phyloP scores from a whole-genome alignment of 2,888 invertebrate species.

The Agrotis segetum region DNA sequence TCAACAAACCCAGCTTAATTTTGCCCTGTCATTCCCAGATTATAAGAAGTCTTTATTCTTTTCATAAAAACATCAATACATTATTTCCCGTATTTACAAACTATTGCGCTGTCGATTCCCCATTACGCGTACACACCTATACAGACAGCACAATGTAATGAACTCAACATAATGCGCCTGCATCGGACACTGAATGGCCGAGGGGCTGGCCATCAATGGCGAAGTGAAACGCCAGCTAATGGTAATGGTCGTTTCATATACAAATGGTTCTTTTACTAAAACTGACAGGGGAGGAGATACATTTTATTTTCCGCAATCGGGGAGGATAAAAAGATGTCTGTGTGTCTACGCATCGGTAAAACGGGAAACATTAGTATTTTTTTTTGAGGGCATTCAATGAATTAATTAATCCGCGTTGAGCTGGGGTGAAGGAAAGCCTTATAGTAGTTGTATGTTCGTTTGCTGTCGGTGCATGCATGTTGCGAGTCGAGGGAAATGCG shows the following conservation, averaged over 20 bases:
- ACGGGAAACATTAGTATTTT: constrained; percentile 59
- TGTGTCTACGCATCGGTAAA: constrained; percentile 50
- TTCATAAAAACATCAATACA: constrained; percentile 39
- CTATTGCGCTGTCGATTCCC: constrained; percentile 50
- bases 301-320: constrained; percentile 63
- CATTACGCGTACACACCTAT: constrained; percentile 50
- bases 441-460: constrained; percentile 16
- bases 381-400: constrained; percentile 59
- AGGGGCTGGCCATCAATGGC: constrained; percentile 65
- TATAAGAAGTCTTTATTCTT: constrained; percentile 9
- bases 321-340: constrained; percentile 61
- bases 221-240: constrained; percentile 64
- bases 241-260: constrained; percentile 70
- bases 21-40: constrained; percentile 18
- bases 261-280: constrained; percentile 69
- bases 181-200: constrained; percentile 64
- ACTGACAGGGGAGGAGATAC: constrained; percentile 61
- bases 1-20: neutral
- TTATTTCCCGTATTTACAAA: constrained; percentile 43
- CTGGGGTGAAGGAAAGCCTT: constrained; percentile 31
- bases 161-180: constrained; percentile 65
- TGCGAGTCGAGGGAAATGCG: constrained; percentile 31
- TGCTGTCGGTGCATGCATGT: constrained; percentile 16
- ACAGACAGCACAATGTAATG: constrained; percentile 60
- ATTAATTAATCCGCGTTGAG: constrained; percentile 57